phyloP scores from a whole-genome alignment of 2,888 invertebrate species.

The Meteorus colon region DNA sequence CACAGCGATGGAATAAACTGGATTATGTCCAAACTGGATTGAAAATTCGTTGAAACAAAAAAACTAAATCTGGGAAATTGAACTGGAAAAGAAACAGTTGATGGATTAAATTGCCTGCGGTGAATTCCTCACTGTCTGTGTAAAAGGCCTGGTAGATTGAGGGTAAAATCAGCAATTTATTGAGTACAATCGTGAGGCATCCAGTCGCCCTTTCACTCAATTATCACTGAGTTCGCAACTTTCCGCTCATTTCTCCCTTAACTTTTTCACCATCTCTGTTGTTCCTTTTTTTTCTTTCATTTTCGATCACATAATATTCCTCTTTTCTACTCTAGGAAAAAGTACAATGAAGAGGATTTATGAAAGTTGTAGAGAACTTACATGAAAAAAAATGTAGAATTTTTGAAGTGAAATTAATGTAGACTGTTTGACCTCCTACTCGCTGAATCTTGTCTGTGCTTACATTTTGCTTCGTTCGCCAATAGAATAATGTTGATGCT shows the following conservation, averaged over 20 bases:
- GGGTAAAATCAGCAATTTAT: slow-evolving; percentile 37
- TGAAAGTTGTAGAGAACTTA: background rate
- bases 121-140: slow-evolving; percentile 28
- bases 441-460: background rate
- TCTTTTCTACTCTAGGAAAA: background rate
- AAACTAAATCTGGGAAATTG: slow-evolving; percentile 24
- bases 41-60: background rate
- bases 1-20: background rate
- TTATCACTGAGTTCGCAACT: slow-evolving; percentile 29
- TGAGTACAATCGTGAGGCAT: slow-evolving; percentile 31
- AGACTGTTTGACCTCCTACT: background rate
- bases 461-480: background rate
- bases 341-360: background rate
- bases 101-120: slow-evolving; percentile 29
- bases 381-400: background rate
- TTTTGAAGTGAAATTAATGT: background rate
- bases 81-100: slow-evolving; percentile 13
- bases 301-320: background rate
- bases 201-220: slow-evolving; percentile 18
- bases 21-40: background rate
- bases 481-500: background rate
- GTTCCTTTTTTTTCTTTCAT: background rate
- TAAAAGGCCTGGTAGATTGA: slow-evolving; percentile 17
- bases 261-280: background rate
- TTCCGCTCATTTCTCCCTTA: background rate